A percentile compares a stretch with the other conserved stretches of the same genome.
Conservation (phyloP, 2,888 invertebrate genomes). For the Cephus pygmeus region DNA sequence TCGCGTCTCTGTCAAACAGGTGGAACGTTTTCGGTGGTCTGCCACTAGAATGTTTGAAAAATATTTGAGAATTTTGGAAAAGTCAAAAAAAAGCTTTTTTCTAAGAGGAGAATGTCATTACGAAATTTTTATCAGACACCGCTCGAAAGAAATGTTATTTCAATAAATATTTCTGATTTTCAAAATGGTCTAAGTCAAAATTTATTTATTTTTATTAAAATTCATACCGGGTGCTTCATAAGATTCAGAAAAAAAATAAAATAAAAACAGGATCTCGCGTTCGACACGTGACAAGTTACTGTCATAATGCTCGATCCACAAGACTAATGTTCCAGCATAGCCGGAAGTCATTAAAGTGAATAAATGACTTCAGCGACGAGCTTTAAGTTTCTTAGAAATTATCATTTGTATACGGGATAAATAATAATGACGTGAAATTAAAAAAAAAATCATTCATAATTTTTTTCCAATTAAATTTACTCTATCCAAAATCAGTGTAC, state of each 20-base stretch:
- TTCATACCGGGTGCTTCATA: neutral
- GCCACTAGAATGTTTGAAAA: neutral
- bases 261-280: neutral
- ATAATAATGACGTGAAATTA: neutral
- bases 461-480: neutral
- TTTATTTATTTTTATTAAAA: no score
- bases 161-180: no score
- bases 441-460: neutral
- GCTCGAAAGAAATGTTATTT: no score
- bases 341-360: neutral
- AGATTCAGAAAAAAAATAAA: neutral
- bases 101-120: no score
- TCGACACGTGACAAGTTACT: neutral
- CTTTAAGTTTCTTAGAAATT: neutral
- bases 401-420: neutral
- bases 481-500: neutral
- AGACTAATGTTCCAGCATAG: neutral
- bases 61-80: neutral
- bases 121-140: no score
- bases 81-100: neutral
- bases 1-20: slow-evolving; percentile 27
- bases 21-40: slow-evolving; percentile 24
- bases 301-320: neutral
- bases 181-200: no score
- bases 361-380: neutral